Evolutionary conservation across 2,113 vertebrate species (phyloP).

Genomic region (Azemiops feae): DNA sequence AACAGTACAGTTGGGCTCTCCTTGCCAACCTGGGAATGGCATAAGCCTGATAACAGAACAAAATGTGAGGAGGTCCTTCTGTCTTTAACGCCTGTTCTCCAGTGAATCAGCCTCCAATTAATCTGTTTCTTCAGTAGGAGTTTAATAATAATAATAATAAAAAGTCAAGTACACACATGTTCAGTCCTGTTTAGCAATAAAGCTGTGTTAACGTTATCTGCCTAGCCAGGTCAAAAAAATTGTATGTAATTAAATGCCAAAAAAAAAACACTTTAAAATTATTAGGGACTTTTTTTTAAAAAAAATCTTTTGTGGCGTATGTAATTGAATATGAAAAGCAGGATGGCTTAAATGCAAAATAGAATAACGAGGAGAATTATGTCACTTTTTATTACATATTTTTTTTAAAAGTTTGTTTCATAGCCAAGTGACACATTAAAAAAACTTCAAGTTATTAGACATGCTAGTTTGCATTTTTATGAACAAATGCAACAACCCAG

Average conservation of each 20-base stretch:
- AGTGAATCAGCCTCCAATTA: conserved; percentile 88
- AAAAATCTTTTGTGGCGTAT: conserved; percentile 44
- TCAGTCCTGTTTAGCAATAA: conserved; percentile 79
- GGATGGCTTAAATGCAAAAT: conserved; percentile 65
- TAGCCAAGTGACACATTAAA: conserved; percentile 66
- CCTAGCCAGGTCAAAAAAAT: conserved; percentile 81
- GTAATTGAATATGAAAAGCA: conserved; percentile 71
- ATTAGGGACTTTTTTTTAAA: conserved; percentile 66
- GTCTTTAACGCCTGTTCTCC: conserved; percentile 83
- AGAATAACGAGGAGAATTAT: conserved; percentile 61
- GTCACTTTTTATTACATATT: conserved; percentile 67
- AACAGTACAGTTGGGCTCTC: conserved; percentile 83
- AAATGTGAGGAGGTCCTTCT: conserved; percentile 86
- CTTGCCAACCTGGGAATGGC: conserved; percentile 88
- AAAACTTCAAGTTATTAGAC: conserved; percentile 55
- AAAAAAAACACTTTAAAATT: conserved; percentile 72
- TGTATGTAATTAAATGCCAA: conserved; percentile 76
- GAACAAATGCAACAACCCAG: conserved; percentile 47
- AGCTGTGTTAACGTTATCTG: conserved; percentile 76
- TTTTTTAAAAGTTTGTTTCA: conserved; percentile 66
- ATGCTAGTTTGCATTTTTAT: conserved; percentile 69
- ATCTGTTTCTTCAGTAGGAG: conserved; percentile 94
- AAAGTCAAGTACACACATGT: conserved; percentile 85
- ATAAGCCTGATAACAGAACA: conserved; percentile 87
- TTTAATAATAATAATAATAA: conserved; percentile 69